Evolutionary conservation across 2,888 invertebrate species (phyloP).

Genomic region (Tupiocoris notatus): DNA sequence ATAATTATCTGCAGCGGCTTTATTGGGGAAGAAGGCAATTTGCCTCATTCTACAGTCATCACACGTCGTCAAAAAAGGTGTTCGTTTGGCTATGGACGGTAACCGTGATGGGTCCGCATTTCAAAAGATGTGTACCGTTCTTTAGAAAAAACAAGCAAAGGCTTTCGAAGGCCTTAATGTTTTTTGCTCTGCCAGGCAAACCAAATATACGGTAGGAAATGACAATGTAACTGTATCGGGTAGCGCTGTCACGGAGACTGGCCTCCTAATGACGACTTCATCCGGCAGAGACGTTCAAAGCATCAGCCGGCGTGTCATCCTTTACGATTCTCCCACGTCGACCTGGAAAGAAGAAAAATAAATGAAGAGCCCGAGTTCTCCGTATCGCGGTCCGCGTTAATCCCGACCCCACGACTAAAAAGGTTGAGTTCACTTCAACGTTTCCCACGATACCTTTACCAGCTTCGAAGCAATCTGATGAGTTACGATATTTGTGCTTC

Average conservation of each 20-base stretch:
- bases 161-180: conserved; percentile 13
- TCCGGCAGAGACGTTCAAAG: background rate
- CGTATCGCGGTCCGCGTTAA: background rate
- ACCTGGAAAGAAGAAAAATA: background rate
- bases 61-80: no score
- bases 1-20: no score
- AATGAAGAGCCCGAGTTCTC: background rate
- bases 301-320: conserved; percentile 8
- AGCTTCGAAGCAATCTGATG: no score
- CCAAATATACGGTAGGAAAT: conserved; percentile 4
- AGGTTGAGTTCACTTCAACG: background rate
- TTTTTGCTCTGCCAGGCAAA: background rate
- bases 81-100: no score
- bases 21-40: no score
- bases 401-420: background rate
- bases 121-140: background rate
- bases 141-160: background rate
- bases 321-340: conserved; percentile 5
- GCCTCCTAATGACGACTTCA: conserved; percentile 30
- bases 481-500: no score
- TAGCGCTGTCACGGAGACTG: conserved; percentile 32
- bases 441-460: background rate
- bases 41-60: no score
- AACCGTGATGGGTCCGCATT: no score
- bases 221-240: conserved; percentile 30